These are phyloP conservation scores for Plecturocebus donacophilus DNA, from an alignment of 2,113 vertebrate species.

Conservation along the genomic window DNA sequence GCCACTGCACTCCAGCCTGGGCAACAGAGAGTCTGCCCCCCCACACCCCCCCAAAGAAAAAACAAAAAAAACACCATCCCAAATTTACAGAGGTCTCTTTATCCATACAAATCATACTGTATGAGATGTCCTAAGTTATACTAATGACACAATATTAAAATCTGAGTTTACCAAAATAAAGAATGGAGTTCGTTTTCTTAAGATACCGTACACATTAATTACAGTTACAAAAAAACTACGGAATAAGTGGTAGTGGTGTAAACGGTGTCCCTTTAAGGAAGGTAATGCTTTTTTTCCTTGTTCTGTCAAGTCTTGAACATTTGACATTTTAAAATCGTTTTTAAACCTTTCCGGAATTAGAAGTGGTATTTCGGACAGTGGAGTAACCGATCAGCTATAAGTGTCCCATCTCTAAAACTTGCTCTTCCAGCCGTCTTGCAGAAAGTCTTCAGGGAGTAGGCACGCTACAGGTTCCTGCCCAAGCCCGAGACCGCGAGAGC, in stretches of 20 bases:
- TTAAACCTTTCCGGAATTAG: not conserved
- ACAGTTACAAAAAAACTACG: not conserved
- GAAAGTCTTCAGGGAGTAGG: rapidly evolving
- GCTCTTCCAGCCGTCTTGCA: rapidly evolving
- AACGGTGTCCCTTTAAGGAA: not conserved
- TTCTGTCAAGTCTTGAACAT: not conserved
- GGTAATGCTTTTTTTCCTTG: not conserved
- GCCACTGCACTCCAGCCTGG: too few species aligned
- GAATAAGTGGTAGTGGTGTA: not conserved
- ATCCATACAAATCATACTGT: not conserved
- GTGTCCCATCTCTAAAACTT: rapidly evolving
- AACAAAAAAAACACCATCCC: not conserved
- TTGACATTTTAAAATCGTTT: not conserved
- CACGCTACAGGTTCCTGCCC: rapidly evolving
- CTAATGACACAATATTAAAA: not conserved
- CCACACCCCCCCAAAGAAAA: too few species aligned
- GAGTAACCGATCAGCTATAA: not conserved
- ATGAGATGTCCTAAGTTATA: not conserved
- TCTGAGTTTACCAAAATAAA: not conserved
- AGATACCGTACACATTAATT: not conserved
- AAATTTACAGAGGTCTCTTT: not conserved
- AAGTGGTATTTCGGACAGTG: not conserved
- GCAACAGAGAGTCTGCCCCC: too few species aligned
- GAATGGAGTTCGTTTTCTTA: not conserved
- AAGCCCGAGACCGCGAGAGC: rapidly evolving